phyloP scores from a whole-genome alignment of 2,113 vertebrate species.

The Sapayoa aenigma region DNA sequence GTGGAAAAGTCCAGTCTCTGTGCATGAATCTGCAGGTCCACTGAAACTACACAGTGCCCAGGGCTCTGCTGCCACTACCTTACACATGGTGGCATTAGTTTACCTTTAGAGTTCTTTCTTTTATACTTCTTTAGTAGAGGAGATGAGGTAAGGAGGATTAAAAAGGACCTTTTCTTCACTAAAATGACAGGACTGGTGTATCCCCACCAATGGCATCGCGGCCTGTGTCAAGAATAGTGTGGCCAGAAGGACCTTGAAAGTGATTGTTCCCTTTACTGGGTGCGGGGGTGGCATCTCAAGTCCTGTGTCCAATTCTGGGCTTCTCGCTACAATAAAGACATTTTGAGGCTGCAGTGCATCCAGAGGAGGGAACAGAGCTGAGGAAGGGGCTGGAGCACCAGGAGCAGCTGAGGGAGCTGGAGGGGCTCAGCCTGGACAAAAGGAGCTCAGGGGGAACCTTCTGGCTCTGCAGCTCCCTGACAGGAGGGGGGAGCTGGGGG shows the following conservation, averaged over 20 bases:
- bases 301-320: not conserved
- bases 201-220: not conserved
- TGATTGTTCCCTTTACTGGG: not conserved
- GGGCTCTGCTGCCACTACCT: not conserved
- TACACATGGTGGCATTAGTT: not conserved
- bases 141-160: not conserved
- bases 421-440: not conserved
- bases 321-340: not conserved
- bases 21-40: not conserved
- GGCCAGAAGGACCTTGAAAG: not conserved
- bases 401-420: not conserved
- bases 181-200: not conserved
- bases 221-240: accelerated
- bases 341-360: accelerated
- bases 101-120: not conserved
- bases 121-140: not conserved
- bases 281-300: not conserved
- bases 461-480: not conserved
- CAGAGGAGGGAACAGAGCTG: not conserved
- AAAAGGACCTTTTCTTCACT: not conserved
- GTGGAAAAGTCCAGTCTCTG: not conserved
- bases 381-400: not conserved
- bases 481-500: not conserved
- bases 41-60: not conserved
- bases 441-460: not conserved